These are phyloP conservation scores for Cyaniris semiargus DNA, from an alignment of 2,888 invertebrate genomes.

Conservation along the genomic window DNA sequence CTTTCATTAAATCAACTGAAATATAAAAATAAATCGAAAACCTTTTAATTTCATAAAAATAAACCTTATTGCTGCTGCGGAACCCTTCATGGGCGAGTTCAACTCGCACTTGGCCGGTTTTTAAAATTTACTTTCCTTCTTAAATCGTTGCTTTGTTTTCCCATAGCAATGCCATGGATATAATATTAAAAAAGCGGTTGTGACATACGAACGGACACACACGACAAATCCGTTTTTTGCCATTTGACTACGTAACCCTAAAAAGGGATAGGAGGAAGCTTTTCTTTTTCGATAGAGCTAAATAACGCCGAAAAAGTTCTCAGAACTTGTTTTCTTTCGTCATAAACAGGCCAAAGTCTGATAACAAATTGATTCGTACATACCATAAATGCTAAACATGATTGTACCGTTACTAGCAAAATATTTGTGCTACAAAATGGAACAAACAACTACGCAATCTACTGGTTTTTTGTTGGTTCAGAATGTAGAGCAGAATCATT, in stretches of 20 bases:
- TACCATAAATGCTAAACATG: slow-evolving; percentile 2
- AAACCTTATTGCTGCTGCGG: no score
- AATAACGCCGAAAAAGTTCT: slow-evolving; percentile 9
- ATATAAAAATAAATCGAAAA: no score
- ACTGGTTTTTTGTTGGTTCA: not conserved
- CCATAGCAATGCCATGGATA: not conserved
- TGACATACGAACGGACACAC: no score
- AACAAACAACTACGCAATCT: slow-evolving; percentile 2
- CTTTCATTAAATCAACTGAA: no score
- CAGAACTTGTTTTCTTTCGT: slow-evolving; percentile 15
- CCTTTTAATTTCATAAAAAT: no score
- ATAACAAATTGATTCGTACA: slow-evolving; percentile 6
- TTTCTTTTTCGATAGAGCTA: not conserved
- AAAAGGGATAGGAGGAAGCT: not conserved
- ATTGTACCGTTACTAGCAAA: slow-evolving; percentile 12
- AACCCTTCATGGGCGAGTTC: no score
- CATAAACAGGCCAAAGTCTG: slow-evolving; percentile 5
- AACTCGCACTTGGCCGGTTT: no score
- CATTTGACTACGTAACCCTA: not conserved
- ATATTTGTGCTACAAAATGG: not conserved
- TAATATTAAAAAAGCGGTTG: no score
- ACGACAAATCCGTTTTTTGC: no score
- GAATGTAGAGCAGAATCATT: not conserved
- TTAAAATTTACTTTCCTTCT: no score
- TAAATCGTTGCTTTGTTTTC: not conserved